Evolutionary conservation across 2,797 vertebrate species (phyloP).

Genomic region (Perdix hodgsoniae): DNA sequence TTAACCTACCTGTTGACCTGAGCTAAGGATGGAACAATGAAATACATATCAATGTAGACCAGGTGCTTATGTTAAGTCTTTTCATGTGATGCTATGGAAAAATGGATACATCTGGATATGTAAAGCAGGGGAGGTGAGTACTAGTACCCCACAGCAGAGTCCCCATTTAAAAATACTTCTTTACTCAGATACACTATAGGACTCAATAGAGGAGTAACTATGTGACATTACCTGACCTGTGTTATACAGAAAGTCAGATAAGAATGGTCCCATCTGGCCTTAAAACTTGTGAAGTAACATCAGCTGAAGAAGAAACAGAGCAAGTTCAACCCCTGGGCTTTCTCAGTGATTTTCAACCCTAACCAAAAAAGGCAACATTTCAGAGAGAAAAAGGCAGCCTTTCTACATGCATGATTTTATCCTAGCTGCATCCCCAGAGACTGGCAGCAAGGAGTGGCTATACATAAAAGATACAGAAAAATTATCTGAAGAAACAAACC

Average conservation of each 20-base stretch:
- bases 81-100: conserved; percentile 62
- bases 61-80: conserved; percentile 44
- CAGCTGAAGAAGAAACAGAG: conserved; percentile 73
- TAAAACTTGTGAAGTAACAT: conserved; percentile 69
- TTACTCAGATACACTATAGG: conserved; percentile 55
- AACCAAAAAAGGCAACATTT: conserved; percentile 68
- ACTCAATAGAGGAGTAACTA: conserved; percentile 63
- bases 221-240: conserved; percentile 70
- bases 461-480: conserved; percentile 36
- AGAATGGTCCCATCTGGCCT: conserved; percentile 70
- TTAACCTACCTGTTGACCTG: conserved; percentile 9
- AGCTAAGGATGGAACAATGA: conserved; percentile 42
- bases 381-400: conserved; percentile 55
- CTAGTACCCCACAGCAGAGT: conserved; percentile 51
- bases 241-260: conserved; percentile 69
- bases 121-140: not conserved
- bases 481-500: not conserved
- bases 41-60: conserved; percentile 10
- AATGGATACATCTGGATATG: conserved; percentile 58
- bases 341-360: conserved; percentile 66
- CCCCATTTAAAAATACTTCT: conserved; percentile 43
- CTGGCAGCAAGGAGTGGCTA: conserved; percentile 17
- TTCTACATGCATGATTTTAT: conserved; percentile 44
- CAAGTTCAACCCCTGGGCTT: conserved; percentile 65
- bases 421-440: conserved; percentile 17